Conservation (phyloP, 2,888 invertebrate genomes). For the Cantharis flavilabris region DNA sequence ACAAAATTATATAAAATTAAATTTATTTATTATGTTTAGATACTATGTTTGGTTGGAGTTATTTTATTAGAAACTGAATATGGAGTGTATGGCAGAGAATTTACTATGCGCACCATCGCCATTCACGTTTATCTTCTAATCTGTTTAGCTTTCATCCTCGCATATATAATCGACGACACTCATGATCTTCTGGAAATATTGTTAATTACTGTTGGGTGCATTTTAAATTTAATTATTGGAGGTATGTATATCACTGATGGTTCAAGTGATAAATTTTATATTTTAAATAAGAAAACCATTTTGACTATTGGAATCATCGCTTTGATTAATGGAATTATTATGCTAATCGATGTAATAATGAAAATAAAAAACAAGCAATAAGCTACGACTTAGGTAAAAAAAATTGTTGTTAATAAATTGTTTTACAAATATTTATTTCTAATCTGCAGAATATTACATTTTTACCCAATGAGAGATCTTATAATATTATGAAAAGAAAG, state of each 20-base stretch:
- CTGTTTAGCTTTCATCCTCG: slow-evolving; percentile 18
- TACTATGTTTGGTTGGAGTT: not conserved
- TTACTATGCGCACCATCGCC: slow-evolving; percentile 6
- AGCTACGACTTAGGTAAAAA: not conserved
- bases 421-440: not conserved
- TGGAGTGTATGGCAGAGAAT: not conserved
- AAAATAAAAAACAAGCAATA: not conserved
- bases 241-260: not conserved
- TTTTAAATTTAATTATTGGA: slow-evolving; percentile 22
- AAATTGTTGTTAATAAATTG: not conserved
- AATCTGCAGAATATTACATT: not conserved
- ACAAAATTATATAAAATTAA: not conserved
- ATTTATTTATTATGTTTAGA: not conserved
- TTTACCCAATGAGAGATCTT: not conserved
- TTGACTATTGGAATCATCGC: not conserved
- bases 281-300: not conserved
- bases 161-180: slow-evolving; percentile 25
- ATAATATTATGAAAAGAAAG: not conserved
- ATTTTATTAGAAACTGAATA: not conserved
- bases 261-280: not conserved
- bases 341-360: not conserved
- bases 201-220: slow-evolving; percentile 17
- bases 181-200: slow-evolving; percentile 23
- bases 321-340: not conserved
- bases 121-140: slow-evolving; percentile 22